Base-by-base conservation (phyloP, 2,113 vertebrate genomes). In the Gasterosteus nipponicus region DNA sequence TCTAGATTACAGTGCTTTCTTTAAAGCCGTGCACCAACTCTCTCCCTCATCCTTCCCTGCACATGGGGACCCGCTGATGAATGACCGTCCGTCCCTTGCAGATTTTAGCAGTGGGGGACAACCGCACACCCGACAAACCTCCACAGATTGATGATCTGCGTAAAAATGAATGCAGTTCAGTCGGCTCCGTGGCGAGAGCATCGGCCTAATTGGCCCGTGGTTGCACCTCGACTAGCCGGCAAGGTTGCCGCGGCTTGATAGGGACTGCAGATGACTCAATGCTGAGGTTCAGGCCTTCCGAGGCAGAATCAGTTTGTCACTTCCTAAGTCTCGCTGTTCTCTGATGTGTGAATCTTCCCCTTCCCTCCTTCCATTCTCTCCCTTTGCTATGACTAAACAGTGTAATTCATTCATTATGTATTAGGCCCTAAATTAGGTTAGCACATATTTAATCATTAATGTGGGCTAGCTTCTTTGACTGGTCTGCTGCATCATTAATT, bases 391-490 rank as follows among this genome's bases (percentile, higher is more conserved):
- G 38, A 75, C 80, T 82, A 86, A 83, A 84, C 57, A 86, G 69
- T 75, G 68, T 87, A 78, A 83, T 90, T 91, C 81, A 87, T 89
- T 81, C 80, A 88, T 91, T 74, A 89, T 90, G 82, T 69, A 87
- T 85, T 61, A 80, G 65, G 72, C 58, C 71, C 82, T 75, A 88
- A 92, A 91, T 90, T 92, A 84, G 88, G 90, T 84, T 86, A 86
- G 85, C 41, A 74, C 75, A 85, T 90, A 84, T 86, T 92, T 71
- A 90, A 90, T 90, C 78, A 92, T 92, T 92, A 66, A 90, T 92
- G 85, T 80, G 78, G 82, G 69, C 85, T 83, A 79, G 77, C 80
- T 84, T 81, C 81, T 88, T 86, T 74, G 75, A 86, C 85, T 84
- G 69, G 78, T 80, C 81, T 83, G 66, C 69, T 89, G 73, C 91